These are phyloP conservation scores for Aradus depressus DNA, from an alignment of 2,888 invertebrate species.

Conservation along the genomic window DNA sequence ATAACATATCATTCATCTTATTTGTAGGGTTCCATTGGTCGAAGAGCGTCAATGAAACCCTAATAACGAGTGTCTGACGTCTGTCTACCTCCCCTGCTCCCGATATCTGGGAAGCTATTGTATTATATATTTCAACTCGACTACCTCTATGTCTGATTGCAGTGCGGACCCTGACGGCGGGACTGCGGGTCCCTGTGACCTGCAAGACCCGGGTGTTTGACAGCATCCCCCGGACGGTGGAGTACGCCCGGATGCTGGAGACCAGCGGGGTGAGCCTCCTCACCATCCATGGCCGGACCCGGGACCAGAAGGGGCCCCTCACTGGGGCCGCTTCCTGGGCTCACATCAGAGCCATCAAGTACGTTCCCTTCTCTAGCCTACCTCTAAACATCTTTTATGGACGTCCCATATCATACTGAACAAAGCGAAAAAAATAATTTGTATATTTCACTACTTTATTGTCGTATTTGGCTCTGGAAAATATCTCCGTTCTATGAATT, in stretches of 20 bases:
- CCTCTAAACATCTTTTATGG: too few relatives aligned
- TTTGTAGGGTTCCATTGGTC: too few relatives aligned
- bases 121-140: too few relatives aligned
- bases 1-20: too few relatives aligned
- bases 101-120: too few relatives aligned
- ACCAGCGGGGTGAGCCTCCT: conserved; percentile 81
- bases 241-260: conserved; percentile 91
- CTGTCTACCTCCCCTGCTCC: not conserved
- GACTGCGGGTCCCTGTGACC: conserved; percentile 78
- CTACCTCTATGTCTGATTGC: conserved; percentile 34
- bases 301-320: conserved; percentile 90
- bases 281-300: conserved; percentile 90
- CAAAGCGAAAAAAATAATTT: too few relatives aligned
- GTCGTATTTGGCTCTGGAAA: too few relatives aligned
- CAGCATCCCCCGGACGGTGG: conserved; percentile 69
- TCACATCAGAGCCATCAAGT: conserved; percentile 84
- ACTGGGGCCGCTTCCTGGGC: conserved; percentile 93
- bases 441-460: too few relatives aligned
- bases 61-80: too few relatives aligned
- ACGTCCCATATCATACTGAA: too few relatives aligned
- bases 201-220: conserved; percentile 92
- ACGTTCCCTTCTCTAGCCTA: conserved; percentile 31
- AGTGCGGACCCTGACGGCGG: conserved; percentile 58
- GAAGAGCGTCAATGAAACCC: too few relatives aligned
- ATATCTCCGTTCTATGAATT: too few relatives aligned